Base-by-base conservation (phyloP, 1,140 invertebrate species). In the Drosophila arizonae region DNA sequence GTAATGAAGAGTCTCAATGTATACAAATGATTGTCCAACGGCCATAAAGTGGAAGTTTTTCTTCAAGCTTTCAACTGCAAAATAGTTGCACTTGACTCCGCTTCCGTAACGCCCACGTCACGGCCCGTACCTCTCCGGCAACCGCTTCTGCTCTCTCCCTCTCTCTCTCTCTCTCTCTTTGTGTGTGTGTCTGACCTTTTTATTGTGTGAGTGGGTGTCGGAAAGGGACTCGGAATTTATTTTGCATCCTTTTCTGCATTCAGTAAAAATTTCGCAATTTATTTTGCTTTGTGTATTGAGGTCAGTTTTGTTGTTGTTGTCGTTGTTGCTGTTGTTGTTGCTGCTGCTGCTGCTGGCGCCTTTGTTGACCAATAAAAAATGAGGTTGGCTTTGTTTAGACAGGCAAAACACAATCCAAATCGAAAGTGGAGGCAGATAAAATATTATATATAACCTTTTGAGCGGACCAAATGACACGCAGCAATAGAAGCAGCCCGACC, bases 321-420 rank as follows among this genome's bases (percentile, higher is more conserved):
- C 21, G 1, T 24, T 24, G 21, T 24, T 24, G 21, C 21, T 24
- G 21, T 46, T 46, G 15, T 46, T 46, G 43, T 46, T 46, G n/a
- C 5, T 21, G 17, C 6, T 46, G 45, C 6, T 21, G 15, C 21
- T 77, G 77, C 64, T 17, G 82, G 36, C 28, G 28, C 24, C 30
- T 61, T 77, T 77, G 76, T 75, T 78, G 76, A 78, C 76, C 76
- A 78, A 76, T 78, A 78, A 78, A 78, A 88, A 87, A 76, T 81
- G 79, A 88, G 82, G 82, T 87, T 87, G 82, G 55, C 52, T 87
- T 68, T 87, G 84, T 87, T 87, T 87, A 82, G 82, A 87, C 76
- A 82, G 68, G 63, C 79, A 62, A 65, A 60, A 69, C 65, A 46
- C 51, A 54, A 68, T 63, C 64, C 26, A 33, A 50, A 11, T 24